Conservation (phyloP, 2,888 invertebrate species). For the Caradrina clavipalpis region DNA sequence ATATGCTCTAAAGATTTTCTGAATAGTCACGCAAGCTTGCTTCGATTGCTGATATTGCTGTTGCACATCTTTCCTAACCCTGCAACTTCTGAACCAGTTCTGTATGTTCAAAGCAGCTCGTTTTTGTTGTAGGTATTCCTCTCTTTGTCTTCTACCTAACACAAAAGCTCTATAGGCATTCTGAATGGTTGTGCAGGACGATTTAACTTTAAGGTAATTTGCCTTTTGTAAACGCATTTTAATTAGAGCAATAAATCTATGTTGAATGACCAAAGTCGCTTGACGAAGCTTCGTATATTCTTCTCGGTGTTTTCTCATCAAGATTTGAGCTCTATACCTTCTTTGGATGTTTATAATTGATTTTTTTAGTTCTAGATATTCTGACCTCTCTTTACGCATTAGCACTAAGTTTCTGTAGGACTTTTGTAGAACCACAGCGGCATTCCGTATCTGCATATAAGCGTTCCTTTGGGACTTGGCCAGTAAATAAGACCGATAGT, state of each 20-base stretch:
- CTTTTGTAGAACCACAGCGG: constrained; percentile 86
- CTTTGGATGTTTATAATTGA: constrained; percentile 77
- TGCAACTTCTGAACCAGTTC: constrained; percentile 82
- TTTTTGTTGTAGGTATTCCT: constrained; percentile 75
- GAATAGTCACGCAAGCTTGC: constrained; percentile 83
- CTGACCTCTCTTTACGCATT: constrained; percentile 76
- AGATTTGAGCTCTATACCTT: constrained; percentile 77
- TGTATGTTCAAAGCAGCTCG: constrained; percentile 83
- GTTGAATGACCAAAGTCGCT: constrained; percentile 82
- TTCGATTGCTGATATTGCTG: constrained; percentile 73
- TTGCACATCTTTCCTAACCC: constrained; percentile 69
- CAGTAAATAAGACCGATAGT: constrained; percentile 68
- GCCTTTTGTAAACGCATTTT: constrained; percentile 76
- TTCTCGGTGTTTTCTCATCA: constrained; percentile 71
- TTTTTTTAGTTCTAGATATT: constrained; percentile 64
- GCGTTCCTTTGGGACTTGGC: constrained; percentile 33
- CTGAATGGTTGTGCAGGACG: constrained; percentile 80
- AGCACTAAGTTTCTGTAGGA: constrained; percentile 80
- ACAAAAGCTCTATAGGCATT: constrained; percentile 79
- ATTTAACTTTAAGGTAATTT: constrained; percentile 72
- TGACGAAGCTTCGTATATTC: constrained; percentile 72
- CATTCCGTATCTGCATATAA: constrained; percentile 60
- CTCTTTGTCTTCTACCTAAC: constrained; percentile 72
- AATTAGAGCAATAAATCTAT: constrained; percentile 79
- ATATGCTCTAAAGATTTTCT: constrained; percentile 82